Evolutionary conservation across 2,888 invertebrate genomes (phyloP).

Genomic region (Pseudococcus longispinus): DNA sequence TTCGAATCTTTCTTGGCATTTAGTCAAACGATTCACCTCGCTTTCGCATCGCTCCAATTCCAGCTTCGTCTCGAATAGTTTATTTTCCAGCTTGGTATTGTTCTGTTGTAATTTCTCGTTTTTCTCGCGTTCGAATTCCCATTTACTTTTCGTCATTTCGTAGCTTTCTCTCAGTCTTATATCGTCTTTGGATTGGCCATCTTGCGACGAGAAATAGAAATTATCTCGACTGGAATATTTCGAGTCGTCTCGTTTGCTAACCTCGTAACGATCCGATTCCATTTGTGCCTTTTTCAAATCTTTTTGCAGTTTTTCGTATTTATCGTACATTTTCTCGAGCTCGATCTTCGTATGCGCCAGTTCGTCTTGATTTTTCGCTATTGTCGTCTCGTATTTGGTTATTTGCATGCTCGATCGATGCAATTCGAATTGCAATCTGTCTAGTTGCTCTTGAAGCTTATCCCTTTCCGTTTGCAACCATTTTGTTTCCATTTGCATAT

Average conservation of each 20-base stretch:
- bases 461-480: slow-evolving; percentile 85
- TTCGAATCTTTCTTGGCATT: slow-evolving; percentile 80
- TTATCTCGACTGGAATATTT: slow-evolving; percentile 73
- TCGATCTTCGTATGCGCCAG: slow-evolving; percentile 84
- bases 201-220: slow-evolving; percentile 63
- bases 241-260: slow-evolving; percentile 74
- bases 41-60: slow-evolving; percentile 81
- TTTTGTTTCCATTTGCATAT: slow-evolving; percentile 83
- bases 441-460: slow-evolving; percentile 82
- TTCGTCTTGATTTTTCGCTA: slow-evolving; percentile 90
- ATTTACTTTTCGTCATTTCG: slow-evolving; percentile 81
- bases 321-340: slow-evolving; percentile 88
- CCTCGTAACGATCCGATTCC: slow-evolving; percentile 75
- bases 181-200: slow-evolving; percentile 75
- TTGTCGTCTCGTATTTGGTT: slow-evolving; percentile 81
- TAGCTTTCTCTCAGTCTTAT: slow-evolving; percentile 62
- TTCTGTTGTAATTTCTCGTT: slow-evolving; percentile 78
- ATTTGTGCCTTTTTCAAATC: slow-evolving; percentile 83
- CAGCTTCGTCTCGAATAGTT: slow-evolving; percentile 78
- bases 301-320: slow-evolving; percentile 82
- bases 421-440: slow-evolving; percentile 83
- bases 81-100: slow-evolving; percentile 77
- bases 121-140: slow-evolving; percentile 71
- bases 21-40: slow-evolving; percentile 77
- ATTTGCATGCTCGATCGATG: slow-evolving; percentile 87